Evolutionary conservation across 2,797 vertebrate species (phyloP), one percentile per base, ranked within the genome.

Genomic region (Harpagifer antarcticus): DNA sequence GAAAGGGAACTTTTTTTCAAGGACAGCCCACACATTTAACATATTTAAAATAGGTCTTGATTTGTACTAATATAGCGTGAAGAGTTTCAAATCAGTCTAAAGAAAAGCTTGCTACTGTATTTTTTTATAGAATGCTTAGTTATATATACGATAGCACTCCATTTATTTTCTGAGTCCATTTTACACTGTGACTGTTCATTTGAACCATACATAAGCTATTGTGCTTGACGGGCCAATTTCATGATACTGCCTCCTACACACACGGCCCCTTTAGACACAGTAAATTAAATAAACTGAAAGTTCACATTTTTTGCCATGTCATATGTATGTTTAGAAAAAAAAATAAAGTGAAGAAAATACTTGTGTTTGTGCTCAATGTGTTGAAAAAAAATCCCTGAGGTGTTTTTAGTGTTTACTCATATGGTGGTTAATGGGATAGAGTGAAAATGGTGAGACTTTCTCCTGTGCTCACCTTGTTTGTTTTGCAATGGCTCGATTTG

Each of bases 301-400:
- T 84, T 93, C 85, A 85, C 81, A 80, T 89, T 83, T 88, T 83
- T 89, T 92, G 86, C 89, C 89, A 92, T 91, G 92, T 94, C 89
- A 86, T 82, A 87, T 85, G 75, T 93, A 72, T 71, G 66, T 90
- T 84, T 85, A 68, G 71, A 37, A 69, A 64, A 47, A 68, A 73
- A 72, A 83, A 81, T 45, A 69, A 71, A 74, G 50, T 77, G 68
- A 75, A 82, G 62, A 68, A 78, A 81, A 76, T 83, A 82, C 65
- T 87, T 85, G 91, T 95, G 93, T 92, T 94, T 90, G 93, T 95
- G 93, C 77, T 94, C 47, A 74, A 76, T 93, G 93, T 95, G 87
- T 88, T 90, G n/a, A 87, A 86, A 82, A 79, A 74, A 74, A 63
- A 69, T 64, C 70, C 74, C 86, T 83, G 79, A 88, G 70, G 78